phyloP scores from a whole-genome alignment of 2,113 vertebrate species.

The cattle (Bos taurus) region ARS-UCD2.0 NC_037333.1:26295001-26295500 shows the following conservation, averaged over 20 bases:
- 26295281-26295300: not conserved
- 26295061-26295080: not conserved
- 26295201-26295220: not conserved
- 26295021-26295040: not conserved
- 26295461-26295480: not conserved
- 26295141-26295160: not conserved
- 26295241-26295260: not conserved
- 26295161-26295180: conserved; percentile 19
- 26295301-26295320: not conserved
- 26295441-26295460: not conserved
- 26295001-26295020: not conserved
- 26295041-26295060: not conserved
- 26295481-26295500: not conserved
- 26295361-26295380: not conserved
- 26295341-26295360: not conserved
- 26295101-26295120: conserved; percentile 14
- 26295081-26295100: not conserved
- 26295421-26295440: not conserved
- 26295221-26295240: not conserved
- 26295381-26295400: not conserved
- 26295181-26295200: not conserved
- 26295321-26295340: not conserved
- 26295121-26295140: not conserved
- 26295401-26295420: not conserved
- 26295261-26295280: not conserved